Percentiles rank a stretch among this genome's conserved stretches.
Conservation (phyloP, 2,113 vertebrate species). For the Etia nguti region DNA sequence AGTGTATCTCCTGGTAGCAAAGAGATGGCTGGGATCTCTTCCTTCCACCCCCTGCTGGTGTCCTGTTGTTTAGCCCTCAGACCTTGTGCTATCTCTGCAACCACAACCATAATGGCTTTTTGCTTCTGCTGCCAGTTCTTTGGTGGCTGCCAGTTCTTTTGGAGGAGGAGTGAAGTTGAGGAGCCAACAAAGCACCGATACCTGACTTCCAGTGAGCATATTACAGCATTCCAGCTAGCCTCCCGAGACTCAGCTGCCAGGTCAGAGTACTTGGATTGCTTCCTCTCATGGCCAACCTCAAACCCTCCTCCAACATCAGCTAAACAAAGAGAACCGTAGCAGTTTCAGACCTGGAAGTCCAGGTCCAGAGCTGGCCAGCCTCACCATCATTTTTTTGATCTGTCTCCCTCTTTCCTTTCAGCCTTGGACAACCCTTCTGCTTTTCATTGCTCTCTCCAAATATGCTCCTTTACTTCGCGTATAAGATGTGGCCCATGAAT, state of each 20-base stretch:
- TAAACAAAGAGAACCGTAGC: not conserved
- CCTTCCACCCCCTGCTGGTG: too few relatives aligned
- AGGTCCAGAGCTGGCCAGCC: not conserved
- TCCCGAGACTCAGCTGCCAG: not conserved
- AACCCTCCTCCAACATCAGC: not conserved
- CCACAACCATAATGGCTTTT: not conserved
- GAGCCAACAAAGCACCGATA: not conserved
- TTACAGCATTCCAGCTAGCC: not conserved
- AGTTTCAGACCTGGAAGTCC: not conserved
- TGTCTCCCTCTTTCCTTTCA: fast-evolving
- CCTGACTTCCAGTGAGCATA: not conserved
- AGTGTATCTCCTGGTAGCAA: not conserved
- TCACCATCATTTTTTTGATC: not conserved
- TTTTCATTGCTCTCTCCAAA: too few relatives aligned
- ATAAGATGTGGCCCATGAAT: not conserved
- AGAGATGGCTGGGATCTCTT: too few relatives aligned
- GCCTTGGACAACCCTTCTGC: not conserved
- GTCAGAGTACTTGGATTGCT: fast-evolving
- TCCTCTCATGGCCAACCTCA: not conserved
- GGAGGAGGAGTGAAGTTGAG: not conserved
- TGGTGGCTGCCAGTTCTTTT: too few relatives aligned
- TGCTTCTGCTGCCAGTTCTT: fast-evolving
- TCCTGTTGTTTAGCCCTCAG: not conserved
- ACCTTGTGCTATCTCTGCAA: fast-evolving
- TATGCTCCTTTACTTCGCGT: not conserved